Base-by-base conservation (phyloP, 35 echinoderm and acorn worm genomes). In the Ophiothrix spiculata region DNA sequence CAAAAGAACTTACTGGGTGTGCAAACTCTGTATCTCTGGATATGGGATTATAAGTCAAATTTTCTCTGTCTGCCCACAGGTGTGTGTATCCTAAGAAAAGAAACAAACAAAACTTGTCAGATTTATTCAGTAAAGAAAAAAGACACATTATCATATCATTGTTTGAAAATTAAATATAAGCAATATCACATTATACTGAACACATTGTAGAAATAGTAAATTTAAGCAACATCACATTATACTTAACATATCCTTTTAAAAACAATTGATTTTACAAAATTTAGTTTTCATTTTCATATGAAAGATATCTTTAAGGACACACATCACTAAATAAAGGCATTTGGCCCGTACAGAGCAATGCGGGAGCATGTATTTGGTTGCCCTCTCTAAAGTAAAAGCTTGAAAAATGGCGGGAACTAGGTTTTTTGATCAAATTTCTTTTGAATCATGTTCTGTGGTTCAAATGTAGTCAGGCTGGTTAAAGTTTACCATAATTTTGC, bases 21-120 rank as follows among this genome's bases (percentile, higher is more conserved):
- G 96, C 96, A 91, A 99, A 94, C 74, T 99, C 87, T 35, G 96
- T 99, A 42, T 94, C 91, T 33, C 86, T 79, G 23, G 96, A 89
- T 39, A 94, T 85, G 11, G 64, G 77, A 54, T 99, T 99, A 38
- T 91, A 99, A 0, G 46, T 86, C 1, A 93, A 75, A 17, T 91
- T 86, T 35, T 93, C 85, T 25, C 79, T 78, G 39, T 93, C 91
- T 75, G 91, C 82, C 95, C 95, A 98, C 77, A 93, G 37, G 41
- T 97, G 95, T 6, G 90, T 76, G 39, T 85, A 98, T 38, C 95
- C 95, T 97, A 34, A 16, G 31, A 28, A 38, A 90, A 64, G 31
- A 23, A 88, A 19, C 39, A 10, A 77, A 76, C 77, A 75, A 84
- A 17, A 76, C 46, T 34, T 11, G 14, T 79, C 14, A 31, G 31